phyloP scores from a whole-genome alignment of 2,797 vertebrate genomes.

The Liparis tanakae region DNA sequence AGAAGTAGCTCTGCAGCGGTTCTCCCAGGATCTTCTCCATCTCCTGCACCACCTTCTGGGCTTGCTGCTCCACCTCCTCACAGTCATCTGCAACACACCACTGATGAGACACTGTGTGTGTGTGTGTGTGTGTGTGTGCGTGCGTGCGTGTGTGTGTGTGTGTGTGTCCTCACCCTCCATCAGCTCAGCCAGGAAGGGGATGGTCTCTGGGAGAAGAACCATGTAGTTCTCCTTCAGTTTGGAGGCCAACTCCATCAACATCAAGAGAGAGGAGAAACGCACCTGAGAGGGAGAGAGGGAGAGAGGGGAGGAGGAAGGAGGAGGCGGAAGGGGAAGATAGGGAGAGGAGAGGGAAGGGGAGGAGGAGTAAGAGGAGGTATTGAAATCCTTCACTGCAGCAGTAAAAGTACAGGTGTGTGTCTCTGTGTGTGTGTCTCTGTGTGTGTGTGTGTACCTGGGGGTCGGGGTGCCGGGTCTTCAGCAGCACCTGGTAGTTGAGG shows the following conservation, averaged over 20 bases:
- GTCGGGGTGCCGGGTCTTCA: constrained; percentile 89
- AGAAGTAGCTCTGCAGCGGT: constrained; percentile 6
- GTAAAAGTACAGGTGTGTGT: background rate
- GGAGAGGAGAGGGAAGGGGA: no score
- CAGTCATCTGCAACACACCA: constrained; percentile 2
- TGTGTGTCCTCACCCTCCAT: constrained; percentile 91
- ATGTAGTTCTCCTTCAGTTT: constrained; percentile 95
- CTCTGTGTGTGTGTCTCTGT: no score
- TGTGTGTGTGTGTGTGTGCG: no score
- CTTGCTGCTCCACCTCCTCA: constrained; percentile 1
- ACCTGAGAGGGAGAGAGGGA: constrained; percentile 85
- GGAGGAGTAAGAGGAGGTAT: background rate
- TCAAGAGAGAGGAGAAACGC: constrained; percentile 90
- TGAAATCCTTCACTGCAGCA: background rate
- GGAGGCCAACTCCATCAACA: constrained; percentile 88
- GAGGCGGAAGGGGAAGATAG: background rate
- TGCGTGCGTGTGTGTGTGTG: background rate
- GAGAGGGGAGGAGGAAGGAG: constrained; percentile 74
- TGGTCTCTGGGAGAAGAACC: constrained; percentile 92
- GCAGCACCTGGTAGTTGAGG: constrained; percentile 93
- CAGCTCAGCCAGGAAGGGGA: constrained; percentile 95
- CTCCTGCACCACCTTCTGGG: constrained; percentile 6
- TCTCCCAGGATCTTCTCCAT: background rate
- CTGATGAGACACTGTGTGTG: background rate
- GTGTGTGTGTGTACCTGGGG: constrained; percentile 38